Conservation (phyloP, 2,797 vertebrate genomes). For the Oryzias dopingdopingensis region DNA sequence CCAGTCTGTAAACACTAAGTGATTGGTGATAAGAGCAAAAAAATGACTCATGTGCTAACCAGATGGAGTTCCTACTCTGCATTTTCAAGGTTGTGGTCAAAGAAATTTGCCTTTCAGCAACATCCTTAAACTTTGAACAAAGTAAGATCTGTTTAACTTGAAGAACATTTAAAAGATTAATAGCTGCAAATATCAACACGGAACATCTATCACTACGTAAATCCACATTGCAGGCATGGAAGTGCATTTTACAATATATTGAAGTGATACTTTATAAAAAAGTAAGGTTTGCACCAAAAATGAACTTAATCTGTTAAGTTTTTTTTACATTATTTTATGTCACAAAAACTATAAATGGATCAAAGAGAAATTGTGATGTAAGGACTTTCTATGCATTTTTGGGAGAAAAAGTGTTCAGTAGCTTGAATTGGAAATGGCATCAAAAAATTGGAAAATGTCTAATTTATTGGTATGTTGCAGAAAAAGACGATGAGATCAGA, state of each 20-base stretch:
- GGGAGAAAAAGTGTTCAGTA: too few relatives aligned
- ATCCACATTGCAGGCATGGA: constrained; percentile 19
- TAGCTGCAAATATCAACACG: constrained; percentile 15
- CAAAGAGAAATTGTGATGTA: too few relatives aligned
- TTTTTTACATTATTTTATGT: too few relatives aligned
- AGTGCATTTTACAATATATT: constrained; percentile 17
- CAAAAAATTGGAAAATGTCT: too few relatives aligned
- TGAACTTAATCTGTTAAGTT: too few relatives aligned
- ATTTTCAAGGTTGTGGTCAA: constrained; percentile 45
- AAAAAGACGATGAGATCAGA: too few relatives aligned
- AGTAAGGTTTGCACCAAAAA: too few relatives aligned
- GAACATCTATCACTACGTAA: constrained; percentile 7
- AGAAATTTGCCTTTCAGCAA: constrained; percentile 30
- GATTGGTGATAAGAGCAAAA: constrained; percentile 46
- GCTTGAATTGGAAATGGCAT: too few relatives aligned
- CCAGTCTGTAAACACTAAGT: constrained; percentile 51
- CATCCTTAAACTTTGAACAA: constrained; percentile 48
- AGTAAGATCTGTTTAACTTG: constrained; percentile 29
- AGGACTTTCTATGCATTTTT: too few relatives aligned
- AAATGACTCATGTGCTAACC: constrained; percentile 64
- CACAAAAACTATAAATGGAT: too few relatives aligned
- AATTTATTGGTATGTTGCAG: too few relatives aligned
- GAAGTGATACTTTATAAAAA: too few relatives aligned
- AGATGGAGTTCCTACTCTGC: constrained; percentile 71
- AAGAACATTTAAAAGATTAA: constrained; percentile 30